Evolutionary conservation across 92 coral and sea anemone genomes (phyloP).

Genomic region (Umimayanthus chanpuru): DNA sequence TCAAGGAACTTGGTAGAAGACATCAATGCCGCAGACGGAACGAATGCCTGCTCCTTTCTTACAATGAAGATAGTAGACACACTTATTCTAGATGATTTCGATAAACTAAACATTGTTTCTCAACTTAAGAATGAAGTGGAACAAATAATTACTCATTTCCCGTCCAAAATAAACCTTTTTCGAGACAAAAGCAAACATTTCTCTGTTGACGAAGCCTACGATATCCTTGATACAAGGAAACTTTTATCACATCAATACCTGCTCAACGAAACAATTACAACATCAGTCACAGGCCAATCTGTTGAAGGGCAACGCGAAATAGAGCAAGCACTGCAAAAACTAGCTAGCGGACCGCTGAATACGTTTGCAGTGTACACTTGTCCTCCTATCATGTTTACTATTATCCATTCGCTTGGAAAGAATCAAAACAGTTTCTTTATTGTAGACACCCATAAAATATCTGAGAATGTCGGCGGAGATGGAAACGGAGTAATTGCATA

Average conservation of each 20-base stretch:
- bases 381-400: constrained; percentile 26
- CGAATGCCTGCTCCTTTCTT: constrained; percentile 52
- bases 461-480: constrained; percentile 35
- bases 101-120: constrained; percentile 6
- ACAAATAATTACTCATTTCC: constrained; percentile 34
- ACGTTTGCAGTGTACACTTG: constrained; percentile 47
- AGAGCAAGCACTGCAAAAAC: background rate
- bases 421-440: background rate
- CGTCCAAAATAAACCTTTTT: constrained; percentile 37
- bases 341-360: background rate
- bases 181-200: constrained; percentile 42
- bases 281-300: background rate
- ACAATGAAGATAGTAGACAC: constrained; percentile 31
- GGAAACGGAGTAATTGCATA: constrained; percentile 3
- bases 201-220: constrained; percentile 45
- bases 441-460: constrained; percentile 21
- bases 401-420: background rate
- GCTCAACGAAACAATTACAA: background rate
- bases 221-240: constrained; percentile 10
- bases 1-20: constrained; percentile 25
- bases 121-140: constrained; percentile 46
- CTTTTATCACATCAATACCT: background rate
- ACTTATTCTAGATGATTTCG: background rate
- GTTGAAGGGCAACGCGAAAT: background rate
- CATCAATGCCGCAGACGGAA: constrained; percentile 39